Evolutionary conservation across 1,140 invertebrate species (phyloP), one percentile per base, ranked within the genome.

Genomic region (Leptinotarsa texana): DNA sequence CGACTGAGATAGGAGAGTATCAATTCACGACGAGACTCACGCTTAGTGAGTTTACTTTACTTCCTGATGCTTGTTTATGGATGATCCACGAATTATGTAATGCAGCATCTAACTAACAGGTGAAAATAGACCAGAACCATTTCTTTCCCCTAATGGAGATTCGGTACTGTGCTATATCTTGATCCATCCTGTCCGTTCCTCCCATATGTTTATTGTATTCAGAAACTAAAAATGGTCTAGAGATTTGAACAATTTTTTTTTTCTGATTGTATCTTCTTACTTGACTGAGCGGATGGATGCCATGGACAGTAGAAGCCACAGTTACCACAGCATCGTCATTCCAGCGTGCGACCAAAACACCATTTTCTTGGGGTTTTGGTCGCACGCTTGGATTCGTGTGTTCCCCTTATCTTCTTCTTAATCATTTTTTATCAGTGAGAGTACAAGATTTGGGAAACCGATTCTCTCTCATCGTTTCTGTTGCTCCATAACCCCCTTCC

Each of bases 131-230:
- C 22, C 22, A 24, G 22, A 3, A 24, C 22, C 22, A 24, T 24
- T 82, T 84, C 75, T n/a, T n/a, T n/a, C n/a, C 83, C 82, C 22
- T 77, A 71, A 4, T 80, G 62, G 63, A 85, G 82, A 13, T 33
- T 24, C 83, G 70, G 74, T 85, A 83, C 24, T 72, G 65, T n/a
- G 72, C 69, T 21, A 84, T 76, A 81, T 84, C 83, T 80, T 84
- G 78, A 68, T 85, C 83, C 74, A 83, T 82, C 51, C 74, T 68
- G 63, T 85, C 84, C 11, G 82, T 80, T 2, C 83, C 80, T 11
- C 80, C 82, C 82, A 83, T 83, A 61, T 61, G 57, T 18, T 18
- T 11, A 18, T 61, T 61, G 5, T 61, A 61, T 61, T 61, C 57
- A 61, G 57, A 17, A 17, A 61, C 57, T 61, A 61, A 61, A 18